Percentiles rank a stretch among this genome's conserved stretches.
phyloP scores from a whole-genome alignment of 2,888 invertebrate species.

The Bellardia pandia region DNA sequence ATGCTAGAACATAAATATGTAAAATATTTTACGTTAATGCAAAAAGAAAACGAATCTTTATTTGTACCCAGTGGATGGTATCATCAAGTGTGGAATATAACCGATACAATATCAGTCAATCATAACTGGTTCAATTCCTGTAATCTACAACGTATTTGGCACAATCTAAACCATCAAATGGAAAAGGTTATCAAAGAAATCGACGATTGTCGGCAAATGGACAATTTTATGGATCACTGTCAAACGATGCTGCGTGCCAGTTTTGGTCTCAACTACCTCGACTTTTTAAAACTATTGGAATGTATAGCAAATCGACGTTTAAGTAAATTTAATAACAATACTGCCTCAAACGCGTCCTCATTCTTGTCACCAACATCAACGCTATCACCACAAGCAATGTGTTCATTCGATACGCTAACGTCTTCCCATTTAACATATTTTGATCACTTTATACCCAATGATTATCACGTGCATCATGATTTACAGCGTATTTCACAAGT shows the following conservation, averaged over 20 bases:
- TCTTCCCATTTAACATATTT: constrained; percentile 79
- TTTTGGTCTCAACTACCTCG: constrained; percentile 90
- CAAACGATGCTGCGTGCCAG: constrained; percentile 91
- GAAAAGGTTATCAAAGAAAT: constrained; percentile 91
- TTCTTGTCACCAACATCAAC: not conserved
- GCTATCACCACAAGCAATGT: not conserved
- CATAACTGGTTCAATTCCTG: constrained; percentile 99
- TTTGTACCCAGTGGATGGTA: constrained; percentile 99
- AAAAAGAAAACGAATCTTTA: constrained; percentile 88
- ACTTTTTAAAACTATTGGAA: constrained; percentile 88
- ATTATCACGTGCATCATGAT: constrained; percentile 80
- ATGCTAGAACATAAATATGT: constrained; percentile 85
- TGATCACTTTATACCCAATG: constrained; percentile 78
- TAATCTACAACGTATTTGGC: constrained; percentile 91
- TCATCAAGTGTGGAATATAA: constrained; percentile 97
- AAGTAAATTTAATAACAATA: constrained; percentile 66
- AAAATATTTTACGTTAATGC: constrained; percentile 88
- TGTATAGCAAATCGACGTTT: constrained; percentile 87
- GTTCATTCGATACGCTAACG: constrained; percentile 17
- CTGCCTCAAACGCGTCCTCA: constrained; percentile 50
- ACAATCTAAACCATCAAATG: constrained; percentile 87
- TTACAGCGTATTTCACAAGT: constrained; percentile 77
- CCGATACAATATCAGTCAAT: constrained; percentile 97
- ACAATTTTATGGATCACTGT: constrained; percentile 90
- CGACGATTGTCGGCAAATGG: constrained; percentile 90